Evolutionary conservation across 2,888 invertebrate genomes (phyloP), one percentile per base, ranked within the genome.

Genomic region (Azorinus chamasolen): DNA sequence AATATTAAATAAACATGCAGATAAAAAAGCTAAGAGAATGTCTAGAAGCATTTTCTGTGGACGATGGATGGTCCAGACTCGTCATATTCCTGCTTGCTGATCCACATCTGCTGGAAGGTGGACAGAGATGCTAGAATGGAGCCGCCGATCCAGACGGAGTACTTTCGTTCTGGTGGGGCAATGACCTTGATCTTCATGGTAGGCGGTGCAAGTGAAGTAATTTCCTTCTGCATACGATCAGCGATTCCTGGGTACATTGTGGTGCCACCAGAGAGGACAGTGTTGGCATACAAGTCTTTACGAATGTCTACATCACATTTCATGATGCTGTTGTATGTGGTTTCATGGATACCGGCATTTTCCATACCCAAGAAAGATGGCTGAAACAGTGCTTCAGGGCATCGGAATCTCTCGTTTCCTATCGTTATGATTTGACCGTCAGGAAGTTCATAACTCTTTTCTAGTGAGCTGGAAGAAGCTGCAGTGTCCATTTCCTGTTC

Each of bases 181-280:
- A 97, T 97, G 91, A 95, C 94, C 93, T 95, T 95, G 93, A 95
- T 95, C 93, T 95, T 95, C 94, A 95, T 95, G 74, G 95, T 95
- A 87, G 93, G 92, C 43, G 95, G 95, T 64, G 95, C 95, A 86
- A 98, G 95, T 71, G 97, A 96, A 82, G 97, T 97, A 95, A 98
- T 97, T 95, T 98, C 98, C 94, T 98, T 98, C 95, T 98, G 98
- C 98, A 98, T 98, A 90, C 98, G 95, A 94, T 98, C 98, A 88
- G 98, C 98, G 94, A 98, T 98, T 95, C 98, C 96, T 83, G 97
- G 98, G 94, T 97, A 98, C 98, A 98, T 98, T 94, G 97, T 97
- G 95, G 97, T 97, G 91, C 97, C 97, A 86, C 97, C 97, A 84
- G 97, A 97, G 91, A 97, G 95, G 93, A 97, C 97, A 87, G 96